Evolutionary conservation across 2,888 invertebrate species (phyloP).

Genomic region (Pheosia tremula): DNA sequence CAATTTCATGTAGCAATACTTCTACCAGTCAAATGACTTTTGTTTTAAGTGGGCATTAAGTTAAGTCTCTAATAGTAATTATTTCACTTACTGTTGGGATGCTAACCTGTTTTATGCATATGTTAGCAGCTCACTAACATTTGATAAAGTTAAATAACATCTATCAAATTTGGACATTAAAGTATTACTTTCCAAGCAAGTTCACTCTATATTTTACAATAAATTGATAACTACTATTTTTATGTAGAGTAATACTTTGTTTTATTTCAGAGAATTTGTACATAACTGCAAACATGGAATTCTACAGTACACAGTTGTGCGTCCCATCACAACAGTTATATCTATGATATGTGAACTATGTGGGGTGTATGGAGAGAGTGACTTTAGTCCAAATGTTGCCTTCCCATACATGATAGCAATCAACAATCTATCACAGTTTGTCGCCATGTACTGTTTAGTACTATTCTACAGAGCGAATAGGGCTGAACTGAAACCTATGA

Average conservation of each 20-base stretch:
- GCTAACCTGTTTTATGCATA: too few species aligned
- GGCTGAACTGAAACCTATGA: slow-evolving; percentile 95
- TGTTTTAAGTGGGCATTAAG: too few species aligned
- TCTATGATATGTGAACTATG: slow-evolving; percentile 94
- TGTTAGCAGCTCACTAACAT: too few species aligned
- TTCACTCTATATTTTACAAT: too few species aligned
- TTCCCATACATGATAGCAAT: slow-evolving; percentile 95
- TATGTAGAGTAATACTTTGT: not conserved
- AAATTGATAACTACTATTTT: not conserved
- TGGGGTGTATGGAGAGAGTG: slow-evolving; percentile 96
- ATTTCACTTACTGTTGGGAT: too few species aligned
- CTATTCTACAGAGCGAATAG: slow-evolving; percentile 96
- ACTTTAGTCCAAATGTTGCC: slow-evolving; percentile 92
- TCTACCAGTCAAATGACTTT: too few species aligned
- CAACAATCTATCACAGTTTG: slow-evolving; percentile 97
- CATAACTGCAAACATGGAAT: slow-evolving; percentile 98
- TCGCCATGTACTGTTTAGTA: slow-evolving; percentile 98
- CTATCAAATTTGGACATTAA: too few species aligned
- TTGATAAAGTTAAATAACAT: too few species aligned
- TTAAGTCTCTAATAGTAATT: too few species aligned
- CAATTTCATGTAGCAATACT: too few species aligned
- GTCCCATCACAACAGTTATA: slow-evolving; percentile 95
- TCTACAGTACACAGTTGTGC: slow-evolving; percentile 96
- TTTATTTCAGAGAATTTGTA: slow-evolving; percentile 90
- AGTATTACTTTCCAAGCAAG: too few species aligned